Conservation (phyloP, 2,888 invertebrate genomes). For the Polydrusus tereticollis region DNA sequence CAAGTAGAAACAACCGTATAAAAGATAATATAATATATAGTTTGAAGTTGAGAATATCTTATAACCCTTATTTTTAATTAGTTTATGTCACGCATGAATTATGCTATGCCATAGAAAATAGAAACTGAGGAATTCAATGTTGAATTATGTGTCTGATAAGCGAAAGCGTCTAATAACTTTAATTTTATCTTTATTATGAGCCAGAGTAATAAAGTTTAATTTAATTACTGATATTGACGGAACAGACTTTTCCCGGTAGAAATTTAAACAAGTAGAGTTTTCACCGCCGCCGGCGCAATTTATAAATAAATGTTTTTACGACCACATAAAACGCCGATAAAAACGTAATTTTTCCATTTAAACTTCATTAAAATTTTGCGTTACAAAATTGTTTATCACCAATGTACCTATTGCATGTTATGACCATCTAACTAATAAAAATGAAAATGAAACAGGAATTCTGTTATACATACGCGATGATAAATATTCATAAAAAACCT, state of each 20-base stretch:
- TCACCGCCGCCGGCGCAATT: not conserved
- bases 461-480: no score
- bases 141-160: no score
- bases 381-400: constrained; percentile 2
- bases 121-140: no score
- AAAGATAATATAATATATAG: not conserved
- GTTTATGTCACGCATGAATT: not conserved
- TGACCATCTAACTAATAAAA: no score
- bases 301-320: constrained; percentile 15
- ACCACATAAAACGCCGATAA: constrained; percentile 8
- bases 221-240: constrained; percentile 8
- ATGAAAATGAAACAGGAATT: no score
- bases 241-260: constrained; percentile 5
- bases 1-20: not conserved
- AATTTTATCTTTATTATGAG: constrained; percentile 17
- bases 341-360: constrained; percentile 1
- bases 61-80: not conserved
- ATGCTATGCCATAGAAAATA: no score
- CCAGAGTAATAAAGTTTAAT: constrained; percentile 10
- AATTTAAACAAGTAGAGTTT: not conserved
- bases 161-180: no score
- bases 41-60: not conserved
- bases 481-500: no score
- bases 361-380: not conserved
- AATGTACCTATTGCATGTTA: not conserved